Conservation (phyloP, 2,113 vertebrate species). For the Notarius lentiginosus region DNA sequence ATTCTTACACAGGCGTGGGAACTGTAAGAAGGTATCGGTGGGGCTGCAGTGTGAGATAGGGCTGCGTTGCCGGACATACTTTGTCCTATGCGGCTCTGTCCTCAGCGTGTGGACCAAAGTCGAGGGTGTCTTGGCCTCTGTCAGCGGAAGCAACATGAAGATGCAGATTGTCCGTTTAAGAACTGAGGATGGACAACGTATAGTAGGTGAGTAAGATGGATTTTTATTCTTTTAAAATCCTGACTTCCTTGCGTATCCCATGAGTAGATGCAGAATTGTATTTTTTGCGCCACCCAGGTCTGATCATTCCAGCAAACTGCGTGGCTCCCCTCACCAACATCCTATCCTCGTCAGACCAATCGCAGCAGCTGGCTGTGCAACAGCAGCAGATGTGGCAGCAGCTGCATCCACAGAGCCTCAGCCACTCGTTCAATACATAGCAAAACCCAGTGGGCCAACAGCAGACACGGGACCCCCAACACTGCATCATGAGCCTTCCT, state of each 20-base stretch:
- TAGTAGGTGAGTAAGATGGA: constrained; percentile 80
- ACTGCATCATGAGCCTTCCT: constrained; percentile 52
- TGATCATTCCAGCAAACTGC: constrained; percentile 97
- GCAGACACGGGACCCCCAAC: constrained; percentile 27
- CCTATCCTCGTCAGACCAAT: constrained; percentile 94
- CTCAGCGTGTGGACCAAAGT: constrained; percentile 98
- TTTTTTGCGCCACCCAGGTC: constrained; percentile 70
- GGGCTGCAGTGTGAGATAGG: constrained; percentile 95
- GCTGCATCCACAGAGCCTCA: constrained; percentile 95
- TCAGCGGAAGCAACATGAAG: constrained; percentile 93
- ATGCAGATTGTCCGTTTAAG: constrained; percentile 96
- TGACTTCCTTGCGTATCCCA: neutral
- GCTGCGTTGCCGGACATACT: constrained; percentile 90
- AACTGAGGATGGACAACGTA: constrained; percentile 94
- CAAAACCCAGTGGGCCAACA: neutral
- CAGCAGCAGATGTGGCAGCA: constrained; percentile 98
- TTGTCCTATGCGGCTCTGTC: constrained; percentile 92
- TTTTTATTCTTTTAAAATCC: too few relatives aligned
- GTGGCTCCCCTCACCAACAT: constrained; percentile 90
- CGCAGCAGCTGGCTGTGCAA: constrained; percentile 93
- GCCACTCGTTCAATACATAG: constrained; percentile 80
- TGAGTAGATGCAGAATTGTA: neutral
- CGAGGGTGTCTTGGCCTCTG: constrained; percentile 90
- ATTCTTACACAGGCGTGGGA: constrained; percentile 86
- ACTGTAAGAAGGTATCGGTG: constrained; percentile 92